phyloP scores from a whole-genome alignment of 2,113 vertebrate genomes.

The Bubalus kerabau region DNA sequence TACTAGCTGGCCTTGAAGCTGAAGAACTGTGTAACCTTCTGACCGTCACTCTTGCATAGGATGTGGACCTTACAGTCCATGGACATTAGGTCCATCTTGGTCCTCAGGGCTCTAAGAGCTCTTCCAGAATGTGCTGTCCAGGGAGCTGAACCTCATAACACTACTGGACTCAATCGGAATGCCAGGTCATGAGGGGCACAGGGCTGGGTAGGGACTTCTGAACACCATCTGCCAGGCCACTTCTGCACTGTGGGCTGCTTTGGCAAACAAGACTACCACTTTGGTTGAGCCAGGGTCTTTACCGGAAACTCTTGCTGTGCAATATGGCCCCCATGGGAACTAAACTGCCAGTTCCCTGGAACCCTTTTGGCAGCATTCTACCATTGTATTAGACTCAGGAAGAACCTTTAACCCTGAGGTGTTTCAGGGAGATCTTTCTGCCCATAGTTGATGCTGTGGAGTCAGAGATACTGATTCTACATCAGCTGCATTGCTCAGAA shows the following conservation, averaged over 20 bases:
- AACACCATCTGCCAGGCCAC: neutral
- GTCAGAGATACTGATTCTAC: rapidly evolving
- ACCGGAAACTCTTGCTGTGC: neutral
- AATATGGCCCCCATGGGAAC: neutral
- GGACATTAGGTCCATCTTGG: neutral
- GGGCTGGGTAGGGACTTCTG: neutral
- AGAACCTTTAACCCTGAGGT: neutral
- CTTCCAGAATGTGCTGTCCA: neutral
- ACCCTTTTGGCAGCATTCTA: neutral
- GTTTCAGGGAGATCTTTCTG: rapidly evolving
- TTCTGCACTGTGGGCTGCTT: neutral
- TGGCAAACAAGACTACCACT: neutral
- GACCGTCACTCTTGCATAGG: neutral
- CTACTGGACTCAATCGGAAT: neutral
- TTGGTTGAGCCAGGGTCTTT: neutral
- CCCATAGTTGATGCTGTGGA: neutral
- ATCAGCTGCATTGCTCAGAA: neutral
- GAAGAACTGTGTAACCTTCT: neutral
- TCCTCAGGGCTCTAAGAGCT: neutral
- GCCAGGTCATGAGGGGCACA: neutral
- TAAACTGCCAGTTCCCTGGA: neutral
- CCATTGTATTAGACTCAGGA: rapidly evolving
- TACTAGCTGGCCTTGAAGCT: too few species aligned
- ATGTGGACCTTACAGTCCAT: neutral
- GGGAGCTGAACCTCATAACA: neutral